These are phyloP conservation scores for Pachypanchax playfairii DNA, from an alignment of 2,113 vertebrate genomes.

Conservation along the genomic window DNA sequence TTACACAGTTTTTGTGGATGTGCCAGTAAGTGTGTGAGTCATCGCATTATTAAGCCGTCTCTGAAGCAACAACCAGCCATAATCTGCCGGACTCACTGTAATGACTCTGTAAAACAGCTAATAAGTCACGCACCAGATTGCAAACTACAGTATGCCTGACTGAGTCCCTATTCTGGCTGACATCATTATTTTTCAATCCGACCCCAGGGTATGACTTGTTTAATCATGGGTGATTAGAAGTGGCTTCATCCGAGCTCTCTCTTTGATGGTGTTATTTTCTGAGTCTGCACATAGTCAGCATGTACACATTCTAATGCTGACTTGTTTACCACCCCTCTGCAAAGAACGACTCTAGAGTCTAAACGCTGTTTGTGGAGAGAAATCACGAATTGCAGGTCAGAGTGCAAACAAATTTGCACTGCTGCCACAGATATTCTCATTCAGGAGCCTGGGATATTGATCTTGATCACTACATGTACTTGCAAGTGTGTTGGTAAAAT, in stretches of 20 bases:
- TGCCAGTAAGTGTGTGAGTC: constrained; percentile 55
- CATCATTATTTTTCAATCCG: constrained; percentile 55
- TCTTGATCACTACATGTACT: constrained; percentile 1
- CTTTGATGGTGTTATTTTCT: constrained; percentile 1
- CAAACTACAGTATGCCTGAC: constrained; percentile 50
- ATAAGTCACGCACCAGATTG: constrained; percentile 62
- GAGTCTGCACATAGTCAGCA: constrained; percentile 9
- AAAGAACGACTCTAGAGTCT: neutral
- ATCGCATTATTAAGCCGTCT: constrained; percentile 57
- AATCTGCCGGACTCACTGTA: constrained; percentile 58
- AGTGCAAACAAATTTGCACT: constrained; percentile 15
- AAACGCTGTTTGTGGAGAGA: neutral
- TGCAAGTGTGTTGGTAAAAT: neutral
- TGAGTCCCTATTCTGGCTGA: constrained; percentile 50
- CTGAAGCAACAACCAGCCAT: constrained; percentile 57
- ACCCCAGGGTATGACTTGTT: constrained; percentile 33
- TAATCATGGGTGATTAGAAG: constrained; percentile 11
- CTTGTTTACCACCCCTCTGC: neutral
- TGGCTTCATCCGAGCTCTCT: neutral
- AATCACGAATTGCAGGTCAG: neutral
- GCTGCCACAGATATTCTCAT: constrained; percentile 37
- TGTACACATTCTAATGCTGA: neutral
- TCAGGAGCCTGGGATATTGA: constrained; percentile 28
- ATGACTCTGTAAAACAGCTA: constrained; percentile 59
- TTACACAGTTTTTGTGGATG: constrained; percentile 5